phyloP scores from a whole-genome alignment of 2,888 invertebrate species.

The Deroplatys truncata region DNA sequence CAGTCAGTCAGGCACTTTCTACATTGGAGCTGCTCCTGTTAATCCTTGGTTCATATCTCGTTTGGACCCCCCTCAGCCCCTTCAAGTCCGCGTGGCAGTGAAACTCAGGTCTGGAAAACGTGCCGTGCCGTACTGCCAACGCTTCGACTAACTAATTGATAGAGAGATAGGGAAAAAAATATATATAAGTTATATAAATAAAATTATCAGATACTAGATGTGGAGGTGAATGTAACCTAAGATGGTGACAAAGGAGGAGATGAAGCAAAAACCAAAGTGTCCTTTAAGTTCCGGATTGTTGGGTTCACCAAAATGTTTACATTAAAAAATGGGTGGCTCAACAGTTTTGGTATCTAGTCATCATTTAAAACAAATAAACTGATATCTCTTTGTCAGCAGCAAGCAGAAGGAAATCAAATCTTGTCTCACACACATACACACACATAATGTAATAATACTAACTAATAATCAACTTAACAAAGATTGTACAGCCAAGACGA shows the following conservation, averaged over 20 bases:
- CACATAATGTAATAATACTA: neutral
- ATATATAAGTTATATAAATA: conserved; percentile 20
- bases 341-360: conserved; percentile 33
- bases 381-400: conserved; percentile 25
- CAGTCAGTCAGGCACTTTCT: neutral
- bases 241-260: conserved; percentile 28
- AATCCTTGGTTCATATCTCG: conserved; percentile 1
- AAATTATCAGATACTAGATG: conserved; percentile 20
- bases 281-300: conserved; percentile 32
- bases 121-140: conserved; percentile 5
- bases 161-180: conserved; percentile 15
- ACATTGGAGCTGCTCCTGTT: conserved; percentile 11
- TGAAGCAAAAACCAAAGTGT: conserved; percentile 33
- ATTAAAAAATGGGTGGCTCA: conserved; percentile 28
- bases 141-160: conserved; percentile 7
- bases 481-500: conserved; percentile 17
- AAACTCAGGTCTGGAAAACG: neutral
- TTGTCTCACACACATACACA: conserved; percentile 22
- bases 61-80: neutral
- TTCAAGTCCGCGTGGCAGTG: conserved; percentile 2
- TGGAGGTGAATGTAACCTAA: conserved; percentile 27
- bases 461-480: conserved; percentile 1
- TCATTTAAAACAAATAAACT: conserved; percentile 22
- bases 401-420: conserved; percentile 27
- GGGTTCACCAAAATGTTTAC: conserved; percentile 26